Conservation (phyloP, 2,113 vertebrate genomes). For the Glaucomys volans region DNA sequence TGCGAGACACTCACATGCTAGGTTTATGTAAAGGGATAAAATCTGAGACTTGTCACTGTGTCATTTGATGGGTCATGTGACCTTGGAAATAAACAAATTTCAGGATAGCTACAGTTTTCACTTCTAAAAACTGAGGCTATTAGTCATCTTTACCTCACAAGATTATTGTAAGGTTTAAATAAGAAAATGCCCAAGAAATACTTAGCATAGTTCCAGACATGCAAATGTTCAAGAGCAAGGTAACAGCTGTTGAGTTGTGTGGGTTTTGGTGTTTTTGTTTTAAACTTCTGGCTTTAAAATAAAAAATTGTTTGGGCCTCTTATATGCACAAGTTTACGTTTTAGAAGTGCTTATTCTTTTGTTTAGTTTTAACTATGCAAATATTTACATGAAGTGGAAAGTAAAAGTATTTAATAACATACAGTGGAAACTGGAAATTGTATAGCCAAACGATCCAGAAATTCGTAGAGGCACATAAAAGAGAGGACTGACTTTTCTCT, state of each 20-base stretch:
- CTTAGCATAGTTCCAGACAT: not conserved
- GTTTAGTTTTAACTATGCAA: not conserved
- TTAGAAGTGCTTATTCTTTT: not conserved
- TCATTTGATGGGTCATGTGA: not conserved
- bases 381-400: not conserved
- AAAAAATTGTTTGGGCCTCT: not conserved
- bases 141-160: not conserved
- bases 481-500: not conserved
- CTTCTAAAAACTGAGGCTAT: not conserved
- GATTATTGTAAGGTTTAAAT: not conserved
- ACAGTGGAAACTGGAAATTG: not conserved
- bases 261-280: not conserved
- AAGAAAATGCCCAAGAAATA: not conserved
- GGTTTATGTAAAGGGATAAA: not conserved
- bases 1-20: not conserved
- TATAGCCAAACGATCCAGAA: not conserved
- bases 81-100: not conserved
- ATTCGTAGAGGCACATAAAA: not conserved
- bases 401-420: constrained; percentile 26
- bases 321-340: not conserved
- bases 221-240: not conserved
- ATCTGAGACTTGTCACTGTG: not conserved
- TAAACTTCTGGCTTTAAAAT: not conserved
- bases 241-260: not conserved
- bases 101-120: not conserved